Evolutionary conservation across 1,140 invertebrate genomes (phyloP), one percentile per base, ranked within the genome.

Genomic region (Habropoda laboriosa): DNA sequence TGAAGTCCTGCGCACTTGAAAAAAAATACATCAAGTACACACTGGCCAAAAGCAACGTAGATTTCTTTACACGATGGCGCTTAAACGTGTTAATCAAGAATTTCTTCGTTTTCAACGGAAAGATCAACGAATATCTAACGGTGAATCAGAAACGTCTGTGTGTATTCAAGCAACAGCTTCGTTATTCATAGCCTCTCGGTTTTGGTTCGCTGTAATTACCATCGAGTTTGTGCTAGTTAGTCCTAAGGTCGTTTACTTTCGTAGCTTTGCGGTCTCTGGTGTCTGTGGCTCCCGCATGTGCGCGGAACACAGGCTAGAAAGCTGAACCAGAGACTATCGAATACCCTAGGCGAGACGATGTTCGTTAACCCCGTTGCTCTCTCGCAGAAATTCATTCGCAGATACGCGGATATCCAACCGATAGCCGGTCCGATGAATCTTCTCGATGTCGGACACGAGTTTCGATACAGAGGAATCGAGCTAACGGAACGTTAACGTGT

Each of bases 191-290:
- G 67, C 16, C 16, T 18, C 32, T 32, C 18, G 42, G n/a, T 68
- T 70, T 55, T 40, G 49, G 24, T 12, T 45, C 30, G 16, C 8
- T 6, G n/a, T 27, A 70, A 70, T 70, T 70, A 38, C 32, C 10
- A 32, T 68, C 45, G 27, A 32, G 64, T 10, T 18, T 30, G 45
- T 12, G 70, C 38, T 61, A 38, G 42, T 53, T 51, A 58, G 38
- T 58, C 27, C 21, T 73, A 60, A 51, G 49, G 45, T 81, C 63
- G 40, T 82, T 82, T 74, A 80, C 77, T 73, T 73, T 79, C 51
- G 8, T 58, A 32, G 30, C 30, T 32, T 10, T 21, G n/a, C 30
- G 21, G 21, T 2, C 10, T 13, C 21, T 40, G 12, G 60, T 16
- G 60, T n/a, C 6, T 63, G 27, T 27, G 35, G n/a, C 8, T 40